Evolutionary conservation across 2,888 invertebrate genomes (phyloP).

Genomic region (Drosophila austrosaltans): DNA sequence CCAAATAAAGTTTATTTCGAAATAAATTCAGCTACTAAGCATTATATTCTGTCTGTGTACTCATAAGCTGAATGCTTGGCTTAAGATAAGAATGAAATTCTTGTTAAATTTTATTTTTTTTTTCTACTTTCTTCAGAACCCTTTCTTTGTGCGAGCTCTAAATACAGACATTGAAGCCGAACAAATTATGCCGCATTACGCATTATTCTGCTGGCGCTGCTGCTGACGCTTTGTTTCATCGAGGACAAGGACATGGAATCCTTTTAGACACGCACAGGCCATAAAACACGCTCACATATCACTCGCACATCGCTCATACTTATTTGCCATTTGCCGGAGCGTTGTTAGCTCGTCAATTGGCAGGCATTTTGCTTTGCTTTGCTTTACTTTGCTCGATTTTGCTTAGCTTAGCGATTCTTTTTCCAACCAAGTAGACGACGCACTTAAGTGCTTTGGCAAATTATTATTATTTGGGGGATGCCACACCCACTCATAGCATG

Average conservation of each 20-base stretch:
- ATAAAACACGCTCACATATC: constrained; percentile 58
- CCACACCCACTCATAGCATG: not conserved
- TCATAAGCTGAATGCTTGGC: not conserved
- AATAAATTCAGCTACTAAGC: no score
- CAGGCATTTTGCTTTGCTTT: constrained; percentile 46
- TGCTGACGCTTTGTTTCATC: constrained; percentile 18
- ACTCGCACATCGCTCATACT: constrained; percentile 65
- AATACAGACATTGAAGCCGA: constrained; percentile 64
- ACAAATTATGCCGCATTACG: constrained; percentile 57
- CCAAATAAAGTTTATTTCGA: no score
- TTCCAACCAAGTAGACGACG: constrained; percentile 54
- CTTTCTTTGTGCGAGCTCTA: constrained; percentile 38
- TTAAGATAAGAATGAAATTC: not conserved
- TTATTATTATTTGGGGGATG: constrained; percentile 66
- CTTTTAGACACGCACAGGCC: constrained; percentile 58
- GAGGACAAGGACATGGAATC: constrained; percentile 23
- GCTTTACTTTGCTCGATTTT: constrained; percentile 42
- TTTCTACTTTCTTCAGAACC: constrained; percentile 39
- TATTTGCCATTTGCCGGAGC: constrained; percentile 36
- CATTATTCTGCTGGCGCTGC: constrained; percentile 30
- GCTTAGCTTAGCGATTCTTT: constrained; percentile 36
- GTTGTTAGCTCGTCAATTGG: constrained; percentile 64
- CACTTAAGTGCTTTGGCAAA: constrained; percentile 77
- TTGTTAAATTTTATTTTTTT: constrained; percentile 26
- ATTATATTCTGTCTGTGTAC: not conserved